Evolutionary conservation across 2,888 invertebrate genomes (phyloP).

Genomic region (Dynastes tityus): DNA sequence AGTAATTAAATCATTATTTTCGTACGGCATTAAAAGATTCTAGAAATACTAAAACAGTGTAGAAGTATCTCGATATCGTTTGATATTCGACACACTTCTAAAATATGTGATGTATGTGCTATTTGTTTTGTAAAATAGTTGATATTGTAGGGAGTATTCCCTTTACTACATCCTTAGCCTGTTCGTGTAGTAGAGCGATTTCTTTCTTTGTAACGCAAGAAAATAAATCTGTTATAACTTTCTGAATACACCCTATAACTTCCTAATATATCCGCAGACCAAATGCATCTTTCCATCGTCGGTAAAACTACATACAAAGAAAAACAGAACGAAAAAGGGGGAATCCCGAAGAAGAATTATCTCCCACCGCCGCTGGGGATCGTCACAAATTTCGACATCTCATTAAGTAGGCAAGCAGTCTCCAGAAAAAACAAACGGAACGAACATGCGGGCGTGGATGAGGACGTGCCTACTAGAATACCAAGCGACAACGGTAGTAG

Average conservation of each 20-base stretch:
- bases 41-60: too few relatives aligned
- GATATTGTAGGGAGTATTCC: too few relatives aligned
- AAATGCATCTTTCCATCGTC: too few relatives aligned
- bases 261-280: too few relatives aligned
- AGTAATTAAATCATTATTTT: too few relatives aligned
- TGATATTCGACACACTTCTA: too few relatives aligned
- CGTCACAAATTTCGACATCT: conserved; percentile 42
- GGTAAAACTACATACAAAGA: conserved; percentile 1
- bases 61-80: too few relatives aligned
- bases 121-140: too few relatives aligned
- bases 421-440: conserved; percentile 35
- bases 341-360: conserved; percentile 26
- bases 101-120: too few relatives aligned
- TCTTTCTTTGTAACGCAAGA: neutral
- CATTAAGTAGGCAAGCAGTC: conserved; percentile 42
- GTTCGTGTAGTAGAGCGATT: too few relatives aligned
- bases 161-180: too few relatives aligned
- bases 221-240: neutral
- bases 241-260: neutral
- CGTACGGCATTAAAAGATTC: too few relatives aligned
- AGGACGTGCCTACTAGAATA: conserved; percentile 35
- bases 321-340: conserved; percentile 10
- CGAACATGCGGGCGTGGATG: conserved; percentile 30
- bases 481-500: conserved; percentile 3
- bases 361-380: conserved; percentile 15